Base-by-base conservation (phyloP, 2,797 vertebrate species). In the Falco berigora region DNA sequence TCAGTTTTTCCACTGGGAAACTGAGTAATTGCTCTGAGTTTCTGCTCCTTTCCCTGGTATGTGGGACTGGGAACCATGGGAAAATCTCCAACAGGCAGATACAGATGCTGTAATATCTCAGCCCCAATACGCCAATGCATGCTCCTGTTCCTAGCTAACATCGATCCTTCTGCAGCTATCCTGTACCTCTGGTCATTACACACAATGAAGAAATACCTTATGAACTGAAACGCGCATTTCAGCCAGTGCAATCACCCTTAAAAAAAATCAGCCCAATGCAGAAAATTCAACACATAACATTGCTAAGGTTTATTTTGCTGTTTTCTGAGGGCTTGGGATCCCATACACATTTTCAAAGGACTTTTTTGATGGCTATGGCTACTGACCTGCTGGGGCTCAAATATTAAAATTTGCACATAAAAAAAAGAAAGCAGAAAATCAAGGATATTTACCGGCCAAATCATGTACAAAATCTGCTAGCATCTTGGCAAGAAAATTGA, bases 401-500 rank as follows among this genome's bases (percentile, higher is more conserved):
- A 17, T 7, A 18, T 36, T 38, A 47, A 25, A 71, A 79, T 28
- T 2, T 66, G 22, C 8, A n/a, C 11, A 4, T n/a, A 12, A 78
- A 53, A 75, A 75, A 36, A 47, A 68, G 6, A 47, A 86, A 75
- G 25, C 17, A 78, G 44, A 80, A 68, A 42, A 72, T 5, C 23
- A 27, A 74, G 15, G 34, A 18, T 47, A 11, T 93, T 85, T 97
- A 99, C 99, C 98, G 98, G 99, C 98, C 79, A 86, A 98, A 25
- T 98, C 97, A 71, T 98, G 98, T 72, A 99, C 97, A 91, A 98
- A 99, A 87, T 98, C 97, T 38, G 99, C 98, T 95, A 99, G 92
- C 11, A 98, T 96, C 80, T 98, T 98, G 72, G 98, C 97, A 88
- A 98, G 96, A 69, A 98, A 97, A 96, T 98, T 98, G 80, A 99